Conservation (phyloP, 2,797 vertebrate species). For the Enoplosus armatus region DNA sequence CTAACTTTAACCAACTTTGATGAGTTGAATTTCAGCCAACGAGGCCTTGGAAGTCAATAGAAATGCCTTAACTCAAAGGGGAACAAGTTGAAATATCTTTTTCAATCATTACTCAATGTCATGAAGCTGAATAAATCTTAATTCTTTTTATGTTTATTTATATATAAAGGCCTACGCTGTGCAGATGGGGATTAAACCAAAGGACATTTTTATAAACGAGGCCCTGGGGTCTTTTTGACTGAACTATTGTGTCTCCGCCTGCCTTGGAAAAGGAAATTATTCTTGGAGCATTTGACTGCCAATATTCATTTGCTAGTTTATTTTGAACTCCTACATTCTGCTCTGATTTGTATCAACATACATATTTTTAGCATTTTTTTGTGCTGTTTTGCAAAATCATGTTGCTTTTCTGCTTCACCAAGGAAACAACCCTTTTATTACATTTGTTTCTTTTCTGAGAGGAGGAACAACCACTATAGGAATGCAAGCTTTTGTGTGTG, state of each 20-base stretch:
- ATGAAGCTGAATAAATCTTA: conserved; percentile 10
- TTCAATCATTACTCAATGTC: not conserved
- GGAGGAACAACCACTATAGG: not conserved
- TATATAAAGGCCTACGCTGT: not conserved
- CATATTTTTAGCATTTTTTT: not conserved
- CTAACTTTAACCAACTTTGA: not conserved
- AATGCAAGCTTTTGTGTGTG: not conserved
- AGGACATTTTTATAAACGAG: conserved; percentile 18
- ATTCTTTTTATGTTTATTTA: conserved; percentile 8
- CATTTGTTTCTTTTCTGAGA: not conserved
- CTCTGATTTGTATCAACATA: not conserved
- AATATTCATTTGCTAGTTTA: conserved; percentile 2
- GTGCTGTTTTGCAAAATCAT: not conserved
- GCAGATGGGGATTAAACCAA: conserved; percentile 8
- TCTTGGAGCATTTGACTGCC: not conserved
- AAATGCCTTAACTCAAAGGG: not conserved
- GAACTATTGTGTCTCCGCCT: not conserved
- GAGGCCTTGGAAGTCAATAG: not conserved
- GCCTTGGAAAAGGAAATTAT: conserved; percentile 31
- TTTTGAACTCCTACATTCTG: not conserved
- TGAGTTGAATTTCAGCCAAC: not conserved
- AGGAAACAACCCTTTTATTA: not conserved
- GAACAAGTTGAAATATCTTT: not conserved
- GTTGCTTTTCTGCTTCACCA: not conserved
- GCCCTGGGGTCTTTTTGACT: conserved; percentile 19